Conservation (phyloP, 2,888 invertebrate genomes). For the Pyrrhia umbra region DNA sequence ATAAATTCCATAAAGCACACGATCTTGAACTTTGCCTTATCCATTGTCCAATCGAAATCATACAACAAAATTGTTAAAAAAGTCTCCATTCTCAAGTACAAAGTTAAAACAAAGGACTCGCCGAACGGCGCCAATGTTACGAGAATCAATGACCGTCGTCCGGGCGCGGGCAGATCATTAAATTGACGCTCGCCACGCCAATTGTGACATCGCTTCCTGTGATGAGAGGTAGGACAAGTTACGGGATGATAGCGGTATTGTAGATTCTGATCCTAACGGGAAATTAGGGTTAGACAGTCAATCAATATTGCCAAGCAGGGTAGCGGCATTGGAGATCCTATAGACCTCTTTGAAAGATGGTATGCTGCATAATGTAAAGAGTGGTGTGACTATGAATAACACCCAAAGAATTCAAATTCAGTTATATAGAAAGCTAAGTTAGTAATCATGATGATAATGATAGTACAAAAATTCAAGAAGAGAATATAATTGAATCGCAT, state of each 20-base stretch:
- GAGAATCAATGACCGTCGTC: conserved; percentile 88
- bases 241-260: conserved; percentile 52
- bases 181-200: conserved; percentile 87
- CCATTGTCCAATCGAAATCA: conserved; percentile 11
- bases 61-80: conserved; percentile 7
- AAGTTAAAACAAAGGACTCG: conserved; percentile 73
- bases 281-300: neutral
- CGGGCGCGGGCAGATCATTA: conserved; percentile 83
- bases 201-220: conserved; percentile 88
- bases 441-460: too few relatives aligned
- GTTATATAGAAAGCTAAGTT: too few relatives aligned
- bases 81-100: conserved; percentile 17
- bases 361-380: neutral
- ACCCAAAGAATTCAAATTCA: neutral
- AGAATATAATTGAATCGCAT: too few relatives aligned
- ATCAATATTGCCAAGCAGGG: neutral
- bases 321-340: too few relatives aligned
- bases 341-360: neutral
- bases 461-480: too few relatives aligned
- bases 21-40: neutral
- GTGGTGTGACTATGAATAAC: neutral
- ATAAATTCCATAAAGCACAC: neutral
- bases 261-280: neutral
- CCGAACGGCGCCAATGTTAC: conserved; percentile 82
- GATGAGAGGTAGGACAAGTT: conserved; percentile 65